Percentiles rank a stretch among this genome's conserved stretches.
These are phyloP conservation scores for Mimumesa dahlbomi DNA, from an alignment of 2,888 invertebrate genomes.

Conservation along the genomic window DNA sequence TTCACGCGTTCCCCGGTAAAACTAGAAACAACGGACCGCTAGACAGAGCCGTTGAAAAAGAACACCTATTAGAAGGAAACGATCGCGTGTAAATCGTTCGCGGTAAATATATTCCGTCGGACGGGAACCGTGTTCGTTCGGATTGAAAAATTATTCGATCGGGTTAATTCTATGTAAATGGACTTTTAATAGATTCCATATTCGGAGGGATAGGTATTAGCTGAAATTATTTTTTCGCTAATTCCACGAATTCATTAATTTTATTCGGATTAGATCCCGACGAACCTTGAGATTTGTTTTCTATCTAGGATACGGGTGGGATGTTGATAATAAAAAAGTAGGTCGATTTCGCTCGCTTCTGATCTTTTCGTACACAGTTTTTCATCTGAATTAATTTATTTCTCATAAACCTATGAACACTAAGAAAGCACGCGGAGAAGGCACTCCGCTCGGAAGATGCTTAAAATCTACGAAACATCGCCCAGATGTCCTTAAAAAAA, in stretches of 20 bases:
- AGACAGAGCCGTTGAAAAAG: slow-evolving; percentile 3
- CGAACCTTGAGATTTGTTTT: no score
- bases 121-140: no score
- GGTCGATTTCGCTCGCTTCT: slow-evolving; percentile 41
- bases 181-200: no score
- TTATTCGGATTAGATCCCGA: no score
- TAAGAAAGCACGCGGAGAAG: slow-evolving; percentile 77
- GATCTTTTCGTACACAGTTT: slow-evolving; percentile 47
- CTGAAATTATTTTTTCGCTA: no score
- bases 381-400: slow-evolving; percentile 75
- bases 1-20: slow-evolving; percentile 11
- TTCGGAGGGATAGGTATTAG: no score
- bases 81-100: no score
- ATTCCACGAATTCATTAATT: no score
- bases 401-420: slow-evolving; percentile 78
- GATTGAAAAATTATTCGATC: neutral
- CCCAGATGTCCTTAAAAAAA: slow-evolving; percentile 70
- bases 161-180: neutral
- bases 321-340: slow-evolving; percentile 22
- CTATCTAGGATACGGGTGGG: slow-evolving; percentile 27
- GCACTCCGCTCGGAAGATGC: slow-evolving; percentile 73
- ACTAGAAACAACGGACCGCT: slow-evolving; percentile 38
- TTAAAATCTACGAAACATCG: slow-evolving; percentile 69
- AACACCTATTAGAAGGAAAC: no score
- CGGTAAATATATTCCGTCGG: no score